Percentiles rank a stretch among this genome's conserved stretches.
Evolutionary conservation across 30 jellyfish, hydroid and myxozoan species (phyloP).

Genomic region (Sanderia malayensis): DNA sequence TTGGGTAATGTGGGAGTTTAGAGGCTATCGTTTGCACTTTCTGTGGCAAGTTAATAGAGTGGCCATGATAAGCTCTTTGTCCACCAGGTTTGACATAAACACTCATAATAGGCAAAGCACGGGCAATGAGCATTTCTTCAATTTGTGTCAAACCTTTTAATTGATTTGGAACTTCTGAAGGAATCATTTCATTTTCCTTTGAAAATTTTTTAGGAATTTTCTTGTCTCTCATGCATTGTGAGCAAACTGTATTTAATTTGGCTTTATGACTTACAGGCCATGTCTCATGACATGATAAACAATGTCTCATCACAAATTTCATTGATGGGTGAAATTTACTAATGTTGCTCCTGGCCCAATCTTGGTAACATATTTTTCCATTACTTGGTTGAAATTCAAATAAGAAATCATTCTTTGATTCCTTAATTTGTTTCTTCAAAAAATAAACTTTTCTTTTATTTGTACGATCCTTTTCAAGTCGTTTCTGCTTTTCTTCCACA

Average conservation of each 20-base stretch:
- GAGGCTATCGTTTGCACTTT: slow-evolving; percentile 1
- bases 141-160: slow-evolving; percentile 12
- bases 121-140: slow-evolving; percentile 12
- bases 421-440: no score
- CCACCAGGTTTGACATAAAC: slow-evolving; percentile 25
- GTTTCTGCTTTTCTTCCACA: no score
- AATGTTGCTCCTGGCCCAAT: no score
- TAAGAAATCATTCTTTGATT: no score
- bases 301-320: neutral
- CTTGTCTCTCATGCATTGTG: neutral
- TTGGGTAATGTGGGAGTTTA: slow-evolving; percentile 12
- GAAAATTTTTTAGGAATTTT: neutral
- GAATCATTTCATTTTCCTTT: neutral
- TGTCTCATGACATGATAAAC: neutral
- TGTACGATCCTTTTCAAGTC: no score
- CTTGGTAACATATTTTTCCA: no score
- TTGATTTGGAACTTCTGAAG: neutral
- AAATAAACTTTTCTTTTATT: no score
- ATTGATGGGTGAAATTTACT: neutral
- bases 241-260: neutral
- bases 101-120: slow-evolving; percentile 9
- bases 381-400: no score
- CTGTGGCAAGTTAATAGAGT: slow-evolving; percentile 19
- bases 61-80: slow-evolving; percentile 27
- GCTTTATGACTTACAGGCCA: neutral